Percentiles rank a stretch among this genome's conserved stretches.
phyloP scores from a whole-genome alignment of 2,113 vertebrate genomes.

The Fulmarus glacialis region DNA sequence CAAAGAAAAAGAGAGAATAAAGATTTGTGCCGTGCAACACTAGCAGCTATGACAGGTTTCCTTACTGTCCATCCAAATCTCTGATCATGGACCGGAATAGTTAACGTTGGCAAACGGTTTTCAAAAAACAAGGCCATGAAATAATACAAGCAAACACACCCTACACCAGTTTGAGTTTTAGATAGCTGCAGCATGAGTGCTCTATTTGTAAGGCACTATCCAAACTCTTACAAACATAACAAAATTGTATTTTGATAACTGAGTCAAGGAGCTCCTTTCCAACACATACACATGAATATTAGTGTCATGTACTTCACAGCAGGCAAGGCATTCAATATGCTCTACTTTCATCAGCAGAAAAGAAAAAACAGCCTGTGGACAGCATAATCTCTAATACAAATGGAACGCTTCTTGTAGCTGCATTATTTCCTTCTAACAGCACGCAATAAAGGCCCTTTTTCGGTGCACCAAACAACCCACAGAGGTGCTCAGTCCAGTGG shows the following conservation, averaged over 20 bases:
- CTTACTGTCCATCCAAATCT: not conserved
- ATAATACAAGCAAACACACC: not conserved
- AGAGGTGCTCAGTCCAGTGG: not conserved
- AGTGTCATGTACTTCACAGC: not conserved
- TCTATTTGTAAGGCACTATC: not conserved
- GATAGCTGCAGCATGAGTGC: not conserved
- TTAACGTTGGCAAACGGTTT: not conserved
- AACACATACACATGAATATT: conserved; percentile 1
- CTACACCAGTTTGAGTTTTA: not conserved
- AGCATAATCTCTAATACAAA: not conserved
- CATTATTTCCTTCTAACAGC: not conserved
- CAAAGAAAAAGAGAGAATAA: not conserved
- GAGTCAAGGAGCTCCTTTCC: conserved; percentile 17
- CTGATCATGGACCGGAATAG: not conserved
- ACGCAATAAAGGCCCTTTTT: not conserved
- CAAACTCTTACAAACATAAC: not conserved
- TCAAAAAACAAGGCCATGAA: not conserved
- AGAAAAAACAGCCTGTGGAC: not conserved
- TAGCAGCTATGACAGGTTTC: not conserved
- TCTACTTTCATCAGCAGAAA: not conserved
- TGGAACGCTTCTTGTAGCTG: not conserved
- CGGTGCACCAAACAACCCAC: not conserved
- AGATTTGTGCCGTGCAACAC: not conserved
- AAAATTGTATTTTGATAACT: conserved; percentile 18
- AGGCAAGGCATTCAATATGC: not conserved